Evolutionary conservation across 2,113 vertebrate species (phyloP).

Genomic region (Hassar affinis): DNA sequence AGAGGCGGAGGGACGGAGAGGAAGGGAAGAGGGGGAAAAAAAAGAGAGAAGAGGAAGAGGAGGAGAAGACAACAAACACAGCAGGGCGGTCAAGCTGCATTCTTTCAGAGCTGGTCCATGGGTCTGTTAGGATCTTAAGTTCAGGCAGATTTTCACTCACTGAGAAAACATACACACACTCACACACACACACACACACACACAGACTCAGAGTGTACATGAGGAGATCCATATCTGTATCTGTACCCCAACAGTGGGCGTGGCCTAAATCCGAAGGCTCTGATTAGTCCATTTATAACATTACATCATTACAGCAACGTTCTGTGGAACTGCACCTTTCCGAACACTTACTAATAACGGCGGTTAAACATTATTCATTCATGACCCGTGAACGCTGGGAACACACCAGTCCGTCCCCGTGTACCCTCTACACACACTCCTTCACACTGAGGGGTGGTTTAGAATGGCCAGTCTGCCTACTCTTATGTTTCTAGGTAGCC

Average conservation of each 20-base stretch:
- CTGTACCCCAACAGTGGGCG: not conserved
- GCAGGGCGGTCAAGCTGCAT: slow-evolving; percentile 11
- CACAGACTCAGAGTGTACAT: not conserved
- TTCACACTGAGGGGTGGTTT: not conserved
- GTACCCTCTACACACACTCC: not conserved
- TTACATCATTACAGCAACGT: not conserved
- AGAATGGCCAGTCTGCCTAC: not conserved
- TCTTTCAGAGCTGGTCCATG: not conserved
- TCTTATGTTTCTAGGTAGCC: not conserved
- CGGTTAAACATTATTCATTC: too few species aligned
- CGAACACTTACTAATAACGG: too few species aligned
- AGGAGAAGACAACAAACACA: slow-evolving; percentile 16
- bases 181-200: too few species aligned
- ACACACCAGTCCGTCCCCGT: too few species aligned
- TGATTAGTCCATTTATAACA: not conserved
- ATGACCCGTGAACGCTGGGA: too few species aligned
- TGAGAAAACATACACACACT: too few species aligned
- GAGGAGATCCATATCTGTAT: not conserved
- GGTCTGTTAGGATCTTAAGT: not conserved
- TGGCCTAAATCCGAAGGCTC: not conserved
- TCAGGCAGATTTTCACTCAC: too few species aligned
- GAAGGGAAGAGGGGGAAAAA: slow-evolving; percentile 47
- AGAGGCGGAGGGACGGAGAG: slow-evolving; percentile 61
- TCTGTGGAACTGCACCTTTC: too few species aligned
- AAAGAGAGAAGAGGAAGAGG: slow-evolving; percentile 54